phyloP scores from a whole-genome alignment of 2,113 vertebrate species.

The Urocynchramus pylzowi region DNA sequence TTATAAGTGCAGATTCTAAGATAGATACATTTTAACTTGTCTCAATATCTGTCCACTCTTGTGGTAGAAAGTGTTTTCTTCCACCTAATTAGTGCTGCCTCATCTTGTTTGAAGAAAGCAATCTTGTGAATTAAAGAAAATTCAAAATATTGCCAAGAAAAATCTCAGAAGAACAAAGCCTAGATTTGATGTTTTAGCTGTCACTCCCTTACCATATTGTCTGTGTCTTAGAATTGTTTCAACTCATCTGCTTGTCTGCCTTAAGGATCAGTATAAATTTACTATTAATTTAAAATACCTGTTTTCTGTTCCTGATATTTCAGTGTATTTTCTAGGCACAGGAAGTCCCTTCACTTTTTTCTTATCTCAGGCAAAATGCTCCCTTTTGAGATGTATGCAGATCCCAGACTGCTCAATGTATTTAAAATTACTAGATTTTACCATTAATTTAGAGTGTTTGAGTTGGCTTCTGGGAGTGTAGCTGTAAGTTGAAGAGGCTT shows the following conservation, averaged over 20 bases:
- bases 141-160: background rate
- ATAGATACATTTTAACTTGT: background rate
- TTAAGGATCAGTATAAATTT: background rate
- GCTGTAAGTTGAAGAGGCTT: background rate
- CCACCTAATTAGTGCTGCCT: background rate
- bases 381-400: background rate
- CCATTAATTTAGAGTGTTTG: background rate
- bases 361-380: background rate
- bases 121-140: background rate
- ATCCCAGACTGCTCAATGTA: background rate
- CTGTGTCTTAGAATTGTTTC: background rate
- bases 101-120: background rate
- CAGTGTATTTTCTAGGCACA: background rate
- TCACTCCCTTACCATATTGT: background rate
- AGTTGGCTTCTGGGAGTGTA: background rate
- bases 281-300: background rate
- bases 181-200: background rate
- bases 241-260: background rate
- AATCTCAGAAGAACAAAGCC: background rate
- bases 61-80: background rate
- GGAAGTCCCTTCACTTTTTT: background rate
- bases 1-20: background rate
- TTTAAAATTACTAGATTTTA: background rate
- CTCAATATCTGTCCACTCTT: background rate
- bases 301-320: background rate